A percentile compares a stretch with the other conserved stretches of the same genome.
phyloP scores from a whole-genome alignment of 2,888 invertebrate species.

The Lithophane semibrunnea region DNA sequence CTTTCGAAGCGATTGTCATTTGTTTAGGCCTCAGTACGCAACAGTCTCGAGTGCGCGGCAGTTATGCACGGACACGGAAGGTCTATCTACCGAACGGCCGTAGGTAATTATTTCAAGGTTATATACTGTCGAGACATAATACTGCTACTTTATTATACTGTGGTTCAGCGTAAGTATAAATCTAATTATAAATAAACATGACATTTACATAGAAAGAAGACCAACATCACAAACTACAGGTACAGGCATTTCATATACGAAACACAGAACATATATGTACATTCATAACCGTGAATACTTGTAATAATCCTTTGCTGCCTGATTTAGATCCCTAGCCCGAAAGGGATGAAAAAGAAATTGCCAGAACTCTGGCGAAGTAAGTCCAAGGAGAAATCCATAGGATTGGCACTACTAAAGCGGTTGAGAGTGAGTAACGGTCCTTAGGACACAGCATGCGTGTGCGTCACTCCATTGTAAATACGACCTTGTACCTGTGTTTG shows the following conservation, averaged over 20 bases:
- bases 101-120: too few species aligned
- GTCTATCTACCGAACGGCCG: too few species aligned
- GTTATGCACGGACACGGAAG: too few species aligned
- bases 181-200: conserved; percentile 23
- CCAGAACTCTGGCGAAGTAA: conserved; percentile 87
- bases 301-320: conserved; percentile 69
- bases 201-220: conserved; percentile 35
- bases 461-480: conserved; percentile 78
- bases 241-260: conserved; percentile 44
- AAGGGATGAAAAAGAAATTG: conserved; percentile 82
- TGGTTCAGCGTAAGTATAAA: conserved; percentile 47
- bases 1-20: too few species aligned
- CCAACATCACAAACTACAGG: conserved; percentile 49
- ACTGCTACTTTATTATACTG: too few species aligned
- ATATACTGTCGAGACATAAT: too few species aligned
- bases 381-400: conserved; percentile 85
- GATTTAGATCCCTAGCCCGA: conserved; percentile 82
- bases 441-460: conserved; percentile 70
- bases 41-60: too few species aligned
- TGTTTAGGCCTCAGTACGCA: too few species aligned
- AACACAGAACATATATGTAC: conserved; percentile 30
- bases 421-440: conserved; percentile 84
- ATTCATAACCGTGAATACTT: conserved; percentile 21
- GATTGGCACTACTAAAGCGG: conserved; percentile 82
- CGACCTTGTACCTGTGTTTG: conserved; percentile 72